Evolutionary conservation across 92 coral and sea anemone genomes (phyloP).

Genomic region (Siderastrea siderea): DNA sequence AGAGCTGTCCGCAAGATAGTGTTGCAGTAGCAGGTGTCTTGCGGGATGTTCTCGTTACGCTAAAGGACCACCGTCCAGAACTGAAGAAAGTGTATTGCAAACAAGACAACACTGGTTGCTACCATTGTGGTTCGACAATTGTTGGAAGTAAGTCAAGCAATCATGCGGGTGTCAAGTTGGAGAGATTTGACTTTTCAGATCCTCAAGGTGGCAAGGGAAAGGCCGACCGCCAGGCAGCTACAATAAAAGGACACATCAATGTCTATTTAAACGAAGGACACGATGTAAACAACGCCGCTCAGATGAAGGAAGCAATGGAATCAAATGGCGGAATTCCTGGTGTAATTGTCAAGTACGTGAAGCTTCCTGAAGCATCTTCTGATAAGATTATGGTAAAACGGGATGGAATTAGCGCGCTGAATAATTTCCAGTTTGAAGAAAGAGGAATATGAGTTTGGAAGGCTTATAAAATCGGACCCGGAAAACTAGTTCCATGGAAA

Average conservation of each 20-base stretch:
- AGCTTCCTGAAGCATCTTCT: constrained; percentile 7
- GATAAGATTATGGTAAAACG: constrained; percentile 24
- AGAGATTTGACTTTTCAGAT: constrained; percentile 48
- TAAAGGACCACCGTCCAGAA: constrained; percentile 31
- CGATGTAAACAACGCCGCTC: constrained; percentile 24
- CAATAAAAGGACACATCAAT: constrained; percentile 38
- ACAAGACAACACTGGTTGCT: constrained; percentile 65
- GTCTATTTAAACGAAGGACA: no score
- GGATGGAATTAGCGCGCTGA: constrained; percentile 54
- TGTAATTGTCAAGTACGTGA: constrained; percentile 43
- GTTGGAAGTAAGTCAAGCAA: constrained; percentile 7
- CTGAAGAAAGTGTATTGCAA: constrained; percentile 44
- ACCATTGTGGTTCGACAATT: constrained; percentile 41
- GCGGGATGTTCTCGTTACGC: constrained; percentile 11
- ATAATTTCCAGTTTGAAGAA: constrained; percentile 33
- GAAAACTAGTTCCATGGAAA: constrained; percentile 22
- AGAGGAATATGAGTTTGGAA: constrained; percentile 30
- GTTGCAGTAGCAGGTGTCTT: constrained; percentile 36
- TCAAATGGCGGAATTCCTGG: constrained; percentile 41
- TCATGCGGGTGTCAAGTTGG: constrained; percentile 32
- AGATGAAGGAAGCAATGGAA: constrained; percentile 49
- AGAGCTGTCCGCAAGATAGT: constrained; percentile 41
- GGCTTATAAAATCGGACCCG: constrained; percentile 38
- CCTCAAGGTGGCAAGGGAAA: constrained; percentile 59
- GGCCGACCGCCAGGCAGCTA: constrained; percentile 50